phyloP scores from a whole-genome alignment of 2,113 vertebrate genomes.

The Macroglossus sobrinus region DNA sequence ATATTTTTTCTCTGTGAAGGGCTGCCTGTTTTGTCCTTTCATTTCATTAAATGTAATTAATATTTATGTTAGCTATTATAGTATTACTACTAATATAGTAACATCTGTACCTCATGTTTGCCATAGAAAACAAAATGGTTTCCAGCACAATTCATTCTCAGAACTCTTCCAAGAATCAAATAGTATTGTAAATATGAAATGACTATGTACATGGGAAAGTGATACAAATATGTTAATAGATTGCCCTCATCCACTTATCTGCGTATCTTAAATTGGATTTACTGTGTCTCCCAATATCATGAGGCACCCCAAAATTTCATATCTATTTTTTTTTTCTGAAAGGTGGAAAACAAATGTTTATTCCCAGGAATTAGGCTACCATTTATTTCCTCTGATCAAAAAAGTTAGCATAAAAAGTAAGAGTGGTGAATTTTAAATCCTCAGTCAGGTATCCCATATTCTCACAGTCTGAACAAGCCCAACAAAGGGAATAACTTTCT shows the following conservation, averaged over 20 bases:
- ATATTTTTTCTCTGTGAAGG: neutral
- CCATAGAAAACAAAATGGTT: neutral
- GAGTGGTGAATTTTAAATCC: neutral
- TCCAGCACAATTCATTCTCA: neutral
- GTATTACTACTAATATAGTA: neutral
- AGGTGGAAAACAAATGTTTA: neutral
- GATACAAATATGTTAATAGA: neutral
- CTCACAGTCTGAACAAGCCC: neutral
- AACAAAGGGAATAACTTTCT: neutral
- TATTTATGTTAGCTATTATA: neutral
- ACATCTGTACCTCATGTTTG: neutral
- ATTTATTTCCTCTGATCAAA: neutral
- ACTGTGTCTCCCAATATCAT: neutral
- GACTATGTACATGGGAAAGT: neutral
- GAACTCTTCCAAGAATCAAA: neutral
- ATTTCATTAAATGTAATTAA: neutral
- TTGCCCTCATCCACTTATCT: neutral
- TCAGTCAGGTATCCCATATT: neutral
- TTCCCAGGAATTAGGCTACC: neutral
- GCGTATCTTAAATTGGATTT: neutral
- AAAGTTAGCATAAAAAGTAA: neutral
- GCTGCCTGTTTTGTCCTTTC: neutral
- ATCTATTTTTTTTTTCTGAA: neutral
- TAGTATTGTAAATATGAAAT: neutral
- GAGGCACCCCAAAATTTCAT: neutral